Base-by-base conservation (phyloP, 2,888 invertebrate species). In the Coenonympha arcania region DNA sequence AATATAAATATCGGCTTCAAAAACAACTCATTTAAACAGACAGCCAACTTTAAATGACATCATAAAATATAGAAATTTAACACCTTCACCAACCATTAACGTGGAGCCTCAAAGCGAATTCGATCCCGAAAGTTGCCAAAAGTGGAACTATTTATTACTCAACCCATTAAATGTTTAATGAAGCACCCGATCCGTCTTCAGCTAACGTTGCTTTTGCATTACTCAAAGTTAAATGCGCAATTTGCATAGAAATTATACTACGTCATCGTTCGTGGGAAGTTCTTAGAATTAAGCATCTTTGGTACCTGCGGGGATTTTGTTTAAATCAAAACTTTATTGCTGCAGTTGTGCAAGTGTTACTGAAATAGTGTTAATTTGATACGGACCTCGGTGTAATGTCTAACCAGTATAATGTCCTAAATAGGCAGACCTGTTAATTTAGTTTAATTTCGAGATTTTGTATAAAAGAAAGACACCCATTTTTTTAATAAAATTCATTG, bases 251-350 rank as follows among this genome's bases (percentile, higher is more conserved):
- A 83, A 85, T 86, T 82, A 85, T 86, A 82, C 78, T 73, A 72
- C 74, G 78, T 74, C 73, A 8, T 15, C 55, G 56, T 74, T 80
- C 81, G 79, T 82, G 72, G 79, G 76, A 81, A 84, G 82, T 77
- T 82, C 81, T 79, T 76, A 82, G 84, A 84, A 84, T 84, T 84
- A 84, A 83, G 83, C 81, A 78, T 82, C 79, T 81, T 82, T 77
- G 73, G 73, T n/a, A n/a, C n/a, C 68, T 69, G 74, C 73, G 65
- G 68, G 79, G 82, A 83, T 84, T 82, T 76, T 71, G 78, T 76
- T 76, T 78, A 83, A 85, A 86, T 86, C 84, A 84, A 84, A 86
- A 86, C 83, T 85, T 85, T n/a, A n/a, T n/a, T n/a, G n/a, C n/a
- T n/a, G n/a, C n/a, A n/a, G n/a, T n/a, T n/a, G n/a, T n/a, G n/a